phyloP scores from a whole-genome alignment of 2,113 vertebrate species.

The Hymenochirus boettgeri region DNA sequence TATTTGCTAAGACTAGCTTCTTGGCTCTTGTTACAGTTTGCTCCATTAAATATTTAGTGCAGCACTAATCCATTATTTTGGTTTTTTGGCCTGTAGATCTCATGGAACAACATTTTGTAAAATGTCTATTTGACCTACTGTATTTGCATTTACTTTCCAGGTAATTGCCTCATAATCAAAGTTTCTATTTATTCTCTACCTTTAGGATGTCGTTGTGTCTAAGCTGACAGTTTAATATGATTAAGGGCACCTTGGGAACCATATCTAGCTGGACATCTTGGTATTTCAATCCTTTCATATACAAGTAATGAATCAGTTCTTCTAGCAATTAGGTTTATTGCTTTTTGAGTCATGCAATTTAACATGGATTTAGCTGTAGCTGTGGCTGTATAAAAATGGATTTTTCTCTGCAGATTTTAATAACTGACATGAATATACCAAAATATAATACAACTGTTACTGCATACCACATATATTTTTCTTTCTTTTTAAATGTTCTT shows the following conservation, averaged over 20 bases:
- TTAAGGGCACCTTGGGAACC: neutral
- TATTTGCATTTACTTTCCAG: neutral
- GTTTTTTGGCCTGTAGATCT: neutral
- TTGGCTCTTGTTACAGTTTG: neutral
- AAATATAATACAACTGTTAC: neutral
- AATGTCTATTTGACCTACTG: constrained; percentile 5
- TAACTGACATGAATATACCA: neutral
- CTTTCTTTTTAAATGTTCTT: no score
- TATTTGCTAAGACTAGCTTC: no score
- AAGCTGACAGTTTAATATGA: neutral
- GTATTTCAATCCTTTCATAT: neutral
- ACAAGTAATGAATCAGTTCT: neutral
- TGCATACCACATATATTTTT: neutral
- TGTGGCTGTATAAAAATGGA: neutral
- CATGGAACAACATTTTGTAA: neutral
- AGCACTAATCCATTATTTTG: neutral
- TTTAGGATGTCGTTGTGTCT: neutral
- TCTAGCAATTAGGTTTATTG: constrained; percentile 8
- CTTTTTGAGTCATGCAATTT: constrained; percentile 7
- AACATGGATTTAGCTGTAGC: neutral
- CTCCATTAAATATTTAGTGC: neutral
- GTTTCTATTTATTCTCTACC: neutral
- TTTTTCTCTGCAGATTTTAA: neutral
- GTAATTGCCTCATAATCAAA: neutral
- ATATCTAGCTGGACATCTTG: constrained; percentile 5